Evolutionary conservation across 2,113 vertebrate genomes (phyloP), one percentile per base, ranked within the genome.

Genomic region (Anolis sagrei): DNA sequence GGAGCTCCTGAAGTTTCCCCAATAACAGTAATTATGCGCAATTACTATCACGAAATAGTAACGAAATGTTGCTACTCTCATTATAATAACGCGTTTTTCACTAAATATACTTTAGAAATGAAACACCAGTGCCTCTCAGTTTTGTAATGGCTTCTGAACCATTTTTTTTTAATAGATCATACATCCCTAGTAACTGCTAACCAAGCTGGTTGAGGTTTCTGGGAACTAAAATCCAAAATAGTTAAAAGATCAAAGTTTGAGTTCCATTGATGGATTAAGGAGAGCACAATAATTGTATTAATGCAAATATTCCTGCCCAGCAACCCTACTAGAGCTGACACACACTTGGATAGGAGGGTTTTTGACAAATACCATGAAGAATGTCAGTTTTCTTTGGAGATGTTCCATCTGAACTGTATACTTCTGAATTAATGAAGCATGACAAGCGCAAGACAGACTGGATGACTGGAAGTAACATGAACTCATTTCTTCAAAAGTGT

Each of bases 391-490:
- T 32, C 49, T 76, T 80, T 84, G 69, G 19, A 72, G 49, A 3
- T 70, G 14, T 79, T 32, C 68, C 76, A 61, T 72, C 44, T 7
- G 77, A 29, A 23, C 36, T 72, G 62, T 25, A n/a, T 21, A 73
- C 61, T 79, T 36, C 76, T 82, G 61, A 66, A 68, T 32, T 64
- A 8, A 0, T 5, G 68, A 90, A 83, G 78, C 75, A 48, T 21
- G 79, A 89, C 1, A 27, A 86, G 27, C 66, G 39, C 19, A 70
- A 61, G 82, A 84, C 83, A 87, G 82, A 73, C 73, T 87, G 78
- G 58, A 81, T 66, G 49, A 82, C 91, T 87, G 76, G 82, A 89
- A 90, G 87, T 87, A 89, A 90, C 91, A 62, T 89, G 81, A 88
- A 85, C 72, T 8, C 51, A 9, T 81, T 79, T 92, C 54, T 87